Evolutionary conservation across 2,888 invertebrate genomes (phyloP).

Genomic region (Brachyptera risi): DNA sequence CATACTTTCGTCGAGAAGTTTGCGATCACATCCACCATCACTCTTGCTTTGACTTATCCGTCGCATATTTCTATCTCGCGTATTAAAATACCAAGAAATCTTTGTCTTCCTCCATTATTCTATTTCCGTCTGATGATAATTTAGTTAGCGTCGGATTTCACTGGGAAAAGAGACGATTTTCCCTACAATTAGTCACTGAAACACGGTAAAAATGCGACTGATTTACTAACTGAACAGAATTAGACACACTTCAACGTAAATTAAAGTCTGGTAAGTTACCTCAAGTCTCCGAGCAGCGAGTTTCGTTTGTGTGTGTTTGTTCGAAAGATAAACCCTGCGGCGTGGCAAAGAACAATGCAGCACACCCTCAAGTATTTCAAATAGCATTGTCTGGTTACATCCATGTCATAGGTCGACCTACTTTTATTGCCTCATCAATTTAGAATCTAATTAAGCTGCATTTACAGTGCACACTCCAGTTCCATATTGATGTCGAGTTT

Average conservation of each 20-base stretch:
- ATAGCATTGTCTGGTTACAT: too few relatives aligned
- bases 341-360: too few relatives aligned
- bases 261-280: too few relatives aligned
- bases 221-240: constrained; percentile 20
- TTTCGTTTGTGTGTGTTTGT: too few relatives aligned
- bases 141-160: constrained; percentile 1
- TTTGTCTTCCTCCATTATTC: background rate
- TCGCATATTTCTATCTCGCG: background rate
- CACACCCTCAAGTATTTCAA: too few relatives aligned
- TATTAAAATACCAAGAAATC: too few relatives aligned
- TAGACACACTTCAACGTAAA: constrained; percentile 2
- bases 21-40: background rate
- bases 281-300: too few relatives aligned
- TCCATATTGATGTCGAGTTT: too few relatives aligned
- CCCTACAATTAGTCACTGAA: constrained; percentile 14
- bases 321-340: too few relatives aligned
- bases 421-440: constrained; percentile 12
- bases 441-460: constrained; percentile 2
- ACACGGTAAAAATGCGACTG: constrained; percentile 16
- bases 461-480: background rate
- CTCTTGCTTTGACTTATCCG: background rate
- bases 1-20: too few relatives aligned
- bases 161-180: background rate
- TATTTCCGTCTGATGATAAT: background rate
- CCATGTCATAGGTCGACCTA: too few relatives aligned